Percentiles rank a stretch among this genome's conserved stretches.
phyloP scores from a whole-genome alignment of 2,888 invertebrate genomes.

The Pristionchus entomophagus region DNA sequence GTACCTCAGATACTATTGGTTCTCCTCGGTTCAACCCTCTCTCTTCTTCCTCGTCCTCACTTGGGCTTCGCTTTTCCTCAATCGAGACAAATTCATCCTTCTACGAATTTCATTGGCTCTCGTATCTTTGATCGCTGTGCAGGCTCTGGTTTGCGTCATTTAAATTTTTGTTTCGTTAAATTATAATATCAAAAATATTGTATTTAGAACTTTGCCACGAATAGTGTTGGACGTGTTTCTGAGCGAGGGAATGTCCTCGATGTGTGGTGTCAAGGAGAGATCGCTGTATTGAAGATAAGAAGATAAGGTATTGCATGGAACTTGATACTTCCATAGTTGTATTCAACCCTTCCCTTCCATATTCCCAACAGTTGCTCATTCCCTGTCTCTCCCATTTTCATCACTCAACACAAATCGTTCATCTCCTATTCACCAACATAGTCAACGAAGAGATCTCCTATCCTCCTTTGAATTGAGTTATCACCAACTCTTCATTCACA shows the following conservation, averaged over 20 bases:
- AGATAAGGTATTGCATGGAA: no score
- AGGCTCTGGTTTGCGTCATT: not conserved
- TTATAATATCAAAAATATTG: not conserved
- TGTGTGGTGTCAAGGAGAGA: not conserved
- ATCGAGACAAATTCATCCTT: not conserved
- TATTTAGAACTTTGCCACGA: not conserved
- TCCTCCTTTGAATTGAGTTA: no score
- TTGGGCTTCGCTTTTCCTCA: not conserved
- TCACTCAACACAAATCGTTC: no score
- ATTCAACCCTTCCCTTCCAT: no score
- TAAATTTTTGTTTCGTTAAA: not conserved
- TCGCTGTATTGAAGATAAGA: no score
- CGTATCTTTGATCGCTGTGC: not conserved
- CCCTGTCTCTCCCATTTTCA: no score
- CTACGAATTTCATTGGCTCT: not conserved
- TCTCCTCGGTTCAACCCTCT: not conserved
- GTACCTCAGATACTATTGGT: not conserved
- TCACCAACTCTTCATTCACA: not conserved
- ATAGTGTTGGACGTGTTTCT: not conserved
- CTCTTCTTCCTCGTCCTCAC: not conserved
- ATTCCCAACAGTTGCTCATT: no score
- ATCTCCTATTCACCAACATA: no score
- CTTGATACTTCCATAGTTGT: no score
- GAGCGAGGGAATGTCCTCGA: not conserved
- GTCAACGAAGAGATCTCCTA: no score